Conservation (phyloP, 1,140 invertebrate genomes). For the Drosophila nigromelanica region DNA sequence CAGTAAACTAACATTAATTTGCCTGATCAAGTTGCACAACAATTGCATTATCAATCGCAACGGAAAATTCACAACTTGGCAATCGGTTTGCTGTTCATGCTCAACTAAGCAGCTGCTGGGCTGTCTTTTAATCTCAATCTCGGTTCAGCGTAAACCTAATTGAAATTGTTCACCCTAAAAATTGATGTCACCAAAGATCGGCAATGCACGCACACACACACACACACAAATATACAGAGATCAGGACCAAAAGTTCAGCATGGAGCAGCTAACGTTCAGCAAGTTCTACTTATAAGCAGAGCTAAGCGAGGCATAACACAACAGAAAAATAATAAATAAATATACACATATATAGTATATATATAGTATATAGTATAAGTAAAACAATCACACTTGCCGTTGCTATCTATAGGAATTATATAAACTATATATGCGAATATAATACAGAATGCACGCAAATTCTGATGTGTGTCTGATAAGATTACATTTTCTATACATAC, state of each 20-base stretch:
- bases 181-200: constrained; percentile 60
- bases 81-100: constrained; percentile 30
- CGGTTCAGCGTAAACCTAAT: constrained; percentile 55
- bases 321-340: constrained; percentile 1
- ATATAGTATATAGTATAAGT: not conserved
- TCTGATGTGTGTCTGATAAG: constrained; percentile 21
- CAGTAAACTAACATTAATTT: not conserved
- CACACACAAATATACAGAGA: not conserved
- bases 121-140: constrained; percentile 42
- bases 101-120: constrained; percentile 34
- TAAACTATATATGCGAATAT: constrained; percentile 18
- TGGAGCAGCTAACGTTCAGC: not conserved
- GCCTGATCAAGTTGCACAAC: constrained; percentile 20
- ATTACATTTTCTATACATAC: not conserved
- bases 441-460: constrained; percentile 9
- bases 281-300: constrained; percentile 16
- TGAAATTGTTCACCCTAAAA: constrained; percentile 60
- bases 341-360: too few species aligned
- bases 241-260: constrained; percentile 50
- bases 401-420: constrained; percentile 29
- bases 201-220: constrained; percentile 24
- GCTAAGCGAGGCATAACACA: constrained; percentile 34
- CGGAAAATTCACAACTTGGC: constrained; percentile 22
- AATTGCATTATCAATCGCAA: constrained; percentile 42
- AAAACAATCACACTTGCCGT: constrained; percentile 30